Percentiles rank a stretch among this genome's conserved stretches.
phyloP scores from a whole-genome alignment of 2,113 vertebrate species.

The Dissostichus mawsoni region DNA sequence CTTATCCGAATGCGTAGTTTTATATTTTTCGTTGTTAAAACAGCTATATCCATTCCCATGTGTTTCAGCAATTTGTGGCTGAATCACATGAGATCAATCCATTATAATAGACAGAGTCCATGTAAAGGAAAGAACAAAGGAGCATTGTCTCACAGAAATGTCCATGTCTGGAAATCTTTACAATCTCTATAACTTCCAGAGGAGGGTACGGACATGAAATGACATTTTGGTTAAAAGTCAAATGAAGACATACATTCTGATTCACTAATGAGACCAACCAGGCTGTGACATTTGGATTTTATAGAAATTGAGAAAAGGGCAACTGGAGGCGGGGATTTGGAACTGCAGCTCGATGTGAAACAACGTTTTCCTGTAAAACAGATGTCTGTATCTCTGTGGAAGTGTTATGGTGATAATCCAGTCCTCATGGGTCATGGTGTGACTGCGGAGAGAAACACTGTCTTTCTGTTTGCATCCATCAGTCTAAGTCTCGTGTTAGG shows the following conservation, averaged over 20 bases:
- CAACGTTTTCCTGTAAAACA: background rate
- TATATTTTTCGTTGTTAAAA: conserved; percentile 2
- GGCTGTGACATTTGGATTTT: conserved; percentile 39
- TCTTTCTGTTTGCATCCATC: background rate
- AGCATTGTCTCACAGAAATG: conserved; percentile 20
- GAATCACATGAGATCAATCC: conserved; percentile 8
- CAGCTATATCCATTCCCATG: background rate
- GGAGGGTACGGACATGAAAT: background rate
- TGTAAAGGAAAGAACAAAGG: conserved; percentile 45
- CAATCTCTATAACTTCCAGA: background rate
- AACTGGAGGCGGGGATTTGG: background rate
- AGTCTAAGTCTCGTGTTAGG: background rate
- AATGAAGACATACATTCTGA: conserved; percentile 14
- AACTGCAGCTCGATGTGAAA: conserved; percentile 18
- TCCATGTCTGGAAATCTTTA: conserved; percentile 4
- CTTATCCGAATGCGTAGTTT: background rate
- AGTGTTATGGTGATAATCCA: background rate
- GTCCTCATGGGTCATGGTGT: background rate
- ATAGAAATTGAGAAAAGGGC: conserved; percentile 14
- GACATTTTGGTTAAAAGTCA: conserved; percentile 26
- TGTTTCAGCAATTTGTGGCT: conserved; percentile 6
- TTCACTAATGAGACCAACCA: conserved; percentile 12
- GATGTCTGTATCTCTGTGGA: background rate
- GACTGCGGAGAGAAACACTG: background rate
- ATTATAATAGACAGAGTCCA: conserved; percentile 4